Conservation (phyloP, 92 coral and sea anemone species). For the Palythoa grandis region DNA sequence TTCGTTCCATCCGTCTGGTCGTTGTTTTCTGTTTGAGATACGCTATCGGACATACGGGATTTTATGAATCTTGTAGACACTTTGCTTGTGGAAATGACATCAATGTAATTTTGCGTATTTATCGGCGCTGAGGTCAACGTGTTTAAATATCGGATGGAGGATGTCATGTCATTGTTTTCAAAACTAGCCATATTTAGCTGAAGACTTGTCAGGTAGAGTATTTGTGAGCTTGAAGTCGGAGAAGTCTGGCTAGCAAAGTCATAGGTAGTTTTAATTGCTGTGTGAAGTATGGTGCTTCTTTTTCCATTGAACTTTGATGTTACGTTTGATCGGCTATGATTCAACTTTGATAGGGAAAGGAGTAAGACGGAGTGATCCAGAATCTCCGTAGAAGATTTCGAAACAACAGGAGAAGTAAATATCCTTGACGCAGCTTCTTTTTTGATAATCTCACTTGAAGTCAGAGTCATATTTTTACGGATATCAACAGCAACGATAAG, state of each 20-base stretch:
- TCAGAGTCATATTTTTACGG: neutral
- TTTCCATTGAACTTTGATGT: neutral
- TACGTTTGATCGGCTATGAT: neutral
- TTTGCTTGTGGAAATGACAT: neutral
- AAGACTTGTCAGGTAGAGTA: neutral
- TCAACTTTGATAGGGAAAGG: neutral
- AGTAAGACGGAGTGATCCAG: neutral
- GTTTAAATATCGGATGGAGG: neutral
- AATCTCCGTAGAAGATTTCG: neutral
- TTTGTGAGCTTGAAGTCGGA: neutral
- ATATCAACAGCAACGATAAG: no score
- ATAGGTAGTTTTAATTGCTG: neutral
- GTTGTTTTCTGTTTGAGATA: neutral
- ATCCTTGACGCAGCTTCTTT: neutral
- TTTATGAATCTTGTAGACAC: neutral
- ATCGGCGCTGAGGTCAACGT: neutral
- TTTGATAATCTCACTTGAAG: neutral
- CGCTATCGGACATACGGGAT: neutral
- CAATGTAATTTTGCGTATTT: neutral
- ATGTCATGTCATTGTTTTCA: neutral
- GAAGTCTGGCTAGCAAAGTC: neutral
- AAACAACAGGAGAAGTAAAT: neutral
- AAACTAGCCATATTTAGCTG: neutral
- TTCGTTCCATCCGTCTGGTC: neutral
- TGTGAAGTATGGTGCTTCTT: neutral